These are phyloP conservation scores for Xyrauchen texanus DNA, from an alignment of 2,113 vertebrate species.

Conservation along the genomic window DNA sequence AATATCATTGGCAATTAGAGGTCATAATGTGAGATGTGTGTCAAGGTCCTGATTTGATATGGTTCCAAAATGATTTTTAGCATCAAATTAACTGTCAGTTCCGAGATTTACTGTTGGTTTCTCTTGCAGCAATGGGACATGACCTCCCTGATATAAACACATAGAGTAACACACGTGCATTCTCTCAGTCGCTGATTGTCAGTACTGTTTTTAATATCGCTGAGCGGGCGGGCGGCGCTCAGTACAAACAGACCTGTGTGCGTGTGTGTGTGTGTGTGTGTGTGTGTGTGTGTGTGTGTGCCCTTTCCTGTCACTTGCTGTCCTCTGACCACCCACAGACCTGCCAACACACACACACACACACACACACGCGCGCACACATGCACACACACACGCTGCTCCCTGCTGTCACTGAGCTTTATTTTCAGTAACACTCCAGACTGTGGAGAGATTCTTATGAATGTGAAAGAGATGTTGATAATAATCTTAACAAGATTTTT, in stretches of 20 bases:
- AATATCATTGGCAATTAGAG: slow-evolving; percentile 46
- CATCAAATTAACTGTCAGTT: slow-evolving; percentile 10
- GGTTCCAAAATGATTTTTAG: slow-evolving; percentile 16
- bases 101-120: not conserved
- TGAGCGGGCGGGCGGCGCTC: slow-evolving; percentile 35
- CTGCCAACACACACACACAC: slow-evolving; percentile 7
- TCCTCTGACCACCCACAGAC: slow-evolving; percentile 44
- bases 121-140: too few species aligned
- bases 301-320: slow-evolving; percentile 46
- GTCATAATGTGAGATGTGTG: slow-evolving; percentile 14
- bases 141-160: too few species aligned
- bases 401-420: not conserved
- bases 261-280: slow-evolving; percentile 15
- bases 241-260: slow-evolving; percentile 30
- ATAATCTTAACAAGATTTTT: slow-evolving; percentile 10
- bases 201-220: slow-evolving; percentile 40
- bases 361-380: too few species aligned
- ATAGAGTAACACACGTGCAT: not conserved
- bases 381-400: too few species aligned
- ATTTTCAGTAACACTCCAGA: slow-evolving; percentile 31
- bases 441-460: slow-evolving; percentile 9
- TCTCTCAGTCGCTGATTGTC: slow-evolving; percentile 7
- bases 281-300: slow-evolving; percentile 41
- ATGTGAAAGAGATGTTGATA: slow-evolving; percentile 26
- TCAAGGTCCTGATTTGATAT: slow-evolving; percentile 1